Conservation (phyloP, 2,888 invertebrate genomes). For the Eupithecia dodoneata region DNA sequence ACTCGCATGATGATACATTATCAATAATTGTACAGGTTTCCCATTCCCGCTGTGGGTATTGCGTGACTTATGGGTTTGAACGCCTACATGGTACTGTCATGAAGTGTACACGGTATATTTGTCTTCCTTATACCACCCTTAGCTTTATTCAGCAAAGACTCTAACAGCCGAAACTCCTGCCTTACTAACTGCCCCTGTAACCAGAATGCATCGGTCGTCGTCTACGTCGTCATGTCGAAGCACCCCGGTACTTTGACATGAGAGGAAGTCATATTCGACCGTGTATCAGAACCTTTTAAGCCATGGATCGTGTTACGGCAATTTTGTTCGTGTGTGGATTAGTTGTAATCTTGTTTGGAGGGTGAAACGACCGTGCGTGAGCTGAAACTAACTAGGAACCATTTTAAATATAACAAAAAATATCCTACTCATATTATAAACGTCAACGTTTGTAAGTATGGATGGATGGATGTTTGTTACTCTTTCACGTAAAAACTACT, state of each 20-base stretch:
- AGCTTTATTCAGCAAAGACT: background rate
- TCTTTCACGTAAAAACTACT: too few species aligned
- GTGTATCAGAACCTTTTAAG: constrained; percentile 31
- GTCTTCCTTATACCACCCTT: background rate
- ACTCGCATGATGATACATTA: constrained; percentile 66
- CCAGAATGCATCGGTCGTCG: background rate
- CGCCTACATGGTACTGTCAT: constrained; percentile 50
- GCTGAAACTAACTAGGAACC: background rate
- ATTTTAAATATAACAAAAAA: background rate
- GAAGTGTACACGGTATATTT: background rate
- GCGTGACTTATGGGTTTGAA: constrained; percentile 40
- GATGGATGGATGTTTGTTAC: too few species aligned
- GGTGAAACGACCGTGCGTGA: constrained; percentile 6
- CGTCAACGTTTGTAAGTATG: too few species aligned
- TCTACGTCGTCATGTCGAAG: background rate
- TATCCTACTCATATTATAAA: too few species aligned
- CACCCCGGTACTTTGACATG: background rate
- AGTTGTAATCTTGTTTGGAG: constrained; percentile 34
- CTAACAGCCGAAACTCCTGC: background rate
- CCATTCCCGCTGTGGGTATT: constrained; percentile 25
- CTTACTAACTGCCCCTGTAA: background rate
- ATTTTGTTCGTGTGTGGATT: constrained; percentile 43
- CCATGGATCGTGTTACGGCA: constrained; percentile 47
- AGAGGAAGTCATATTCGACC: background rate
- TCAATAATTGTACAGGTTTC: constrained; percentile 61